A percentile compares a stretch with the other conserved stretches of the same genome.
Conservation (phyloP, 1,140 invertebrate genomes). For the Musca vetustissima region DNA sequence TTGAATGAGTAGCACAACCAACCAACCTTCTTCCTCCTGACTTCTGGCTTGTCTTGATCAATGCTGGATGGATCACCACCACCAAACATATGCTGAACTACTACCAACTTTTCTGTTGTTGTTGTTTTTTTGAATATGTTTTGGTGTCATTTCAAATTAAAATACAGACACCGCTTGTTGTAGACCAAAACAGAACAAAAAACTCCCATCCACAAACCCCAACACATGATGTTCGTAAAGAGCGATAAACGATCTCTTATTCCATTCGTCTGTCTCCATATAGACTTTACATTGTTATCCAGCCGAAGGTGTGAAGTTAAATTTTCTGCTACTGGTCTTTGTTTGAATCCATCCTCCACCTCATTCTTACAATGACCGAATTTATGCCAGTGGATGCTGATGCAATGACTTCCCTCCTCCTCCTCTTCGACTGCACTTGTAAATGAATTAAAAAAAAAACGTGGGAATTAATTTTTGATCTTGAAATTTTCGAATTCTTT, state of each 20-base stretch:
- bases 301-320: background rate
- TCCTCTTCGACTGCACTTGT: no score
- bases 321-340: no score
- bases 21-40: no score
- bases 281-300: background rate
- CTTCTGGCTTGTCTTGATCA: slow-evolving; percentile 14
- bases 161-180: slow-evolving; percentile 5
- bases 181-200: background rate
- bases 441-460: no score
- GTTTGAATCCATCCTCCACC: no score
- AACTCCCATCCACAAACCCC: background rate
- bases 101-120: background rate
- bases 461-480: no score
- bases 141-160: slow-evolving; percentile 22
- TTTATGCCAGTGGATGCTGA: no score
- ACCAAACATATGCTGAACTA: background rate
- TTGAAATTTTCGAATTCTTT: no score
- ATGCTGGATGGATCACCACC: slow-evolving; percentile 1
- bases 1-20: no score
- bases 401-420: no score
- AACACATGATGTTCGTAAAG: background rate
- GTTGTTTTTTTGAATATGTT: background rate
- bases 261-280: background rate
- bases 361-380: no score
- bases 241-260: slow-evolving; percentile 18